These are phyloP conservation scores for Pteronotus mesoamericanus DNA, from an alignment of 2,797 vertebrate species.

Conservation along the genomic window DNA sequence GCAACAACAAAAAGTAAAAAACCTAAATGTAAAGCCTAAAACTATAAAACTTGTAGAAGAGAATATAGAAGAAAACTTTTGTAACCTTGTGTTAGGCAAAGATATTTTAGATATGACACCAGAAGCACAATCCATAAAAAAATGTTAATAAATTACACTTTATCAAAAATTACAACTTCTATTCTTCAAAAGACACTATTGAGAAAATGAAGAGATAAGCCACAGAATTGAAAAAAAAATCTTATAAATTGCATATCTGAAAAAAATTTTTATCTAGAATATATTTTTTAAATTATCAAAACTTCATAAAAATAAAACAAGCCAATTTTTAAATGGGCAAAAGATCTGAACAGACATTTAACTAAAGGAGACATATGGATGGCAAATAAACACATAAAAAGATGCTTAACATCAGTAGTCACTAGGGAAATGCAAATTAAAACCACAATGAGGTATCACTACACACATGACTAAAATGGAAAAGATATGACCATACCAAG, in stretches of 20 bases:
- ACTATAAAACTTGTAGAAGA: neutral
- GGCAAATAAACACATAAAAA: neutral
- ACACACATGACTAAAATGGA: neutral
- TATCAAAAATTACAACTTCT: slow-evolving; percentile 19
- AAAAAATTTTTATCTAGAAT: neutral
- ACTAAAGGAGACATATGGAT: neutral
- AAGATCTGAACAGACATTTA: neutral
- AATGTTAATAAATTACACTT: neutral
- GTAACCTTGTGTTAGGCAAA: neutral
- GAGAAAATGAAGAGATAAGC: neutral
- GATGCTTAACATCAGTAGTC: neutral
- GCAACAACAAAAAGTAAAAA: too few relatives aligned
- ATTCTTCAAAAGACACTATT: neutral
- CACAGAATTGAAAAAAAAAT: neutral
- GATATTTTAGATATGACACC: neutral
- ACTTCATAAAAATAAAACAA: neutral
- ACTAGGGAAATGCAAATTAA: neutral
- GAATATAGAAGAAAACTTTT: neutral
- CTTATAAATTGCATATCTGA: neutral
- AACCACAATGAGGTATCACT: neutral
- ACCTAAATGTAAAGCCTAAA: neutral
- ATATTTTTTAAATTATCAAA: neutral
- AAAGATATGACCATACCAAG: neutral
- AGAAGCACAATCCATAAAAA: neutral
- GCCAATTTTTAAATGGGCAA: neutral